Percentiles rank a stretch among this genome's conserved stretches.
phyloP scores from a whole-genome alignment of 2,113 vertebrate species.

The Grallaria varia region DNA sequence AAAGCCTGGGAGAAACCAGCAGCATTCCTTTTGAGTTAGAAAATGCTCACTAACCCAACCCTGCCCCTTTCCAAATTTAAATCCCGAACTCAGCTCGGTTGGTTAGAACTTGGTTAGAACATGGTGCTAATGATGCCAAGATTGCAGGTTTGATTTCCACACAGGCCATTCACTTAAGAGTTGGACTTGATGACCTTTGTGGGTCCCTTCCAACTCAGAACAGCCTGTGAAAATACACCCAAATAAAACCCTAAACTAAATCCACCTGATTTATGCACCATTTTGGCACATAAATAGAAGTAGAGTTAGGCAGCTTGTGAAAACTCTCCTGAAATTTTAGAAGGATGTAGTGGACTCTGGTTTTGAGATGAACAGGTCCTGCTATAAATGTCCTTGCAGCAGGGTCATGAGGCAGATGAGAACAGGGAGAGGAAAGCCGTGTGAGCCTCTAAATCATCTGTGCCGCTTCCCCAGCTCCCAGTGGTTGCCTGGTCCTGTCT shows the following conservation, averaged over 20 bases:
- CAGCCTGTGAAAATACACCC: background rate
- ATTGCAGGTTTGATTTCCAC: background rate
- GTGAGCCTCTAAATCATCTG: background rate
- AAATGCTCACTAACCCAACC: background rate
- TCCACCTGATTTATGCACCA: background rate
- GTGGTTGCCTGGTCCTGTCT: background rate
- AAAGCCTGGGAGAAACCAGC: background rate
- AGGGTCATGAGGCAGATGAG: background rate
- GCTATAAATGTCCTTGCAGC: background rate
- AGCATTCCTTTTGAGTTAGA: background rate
- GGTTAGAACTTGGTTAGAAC: background rate
- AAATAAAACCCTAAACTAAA: background rate
- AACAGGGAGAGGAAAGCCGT: background rate
- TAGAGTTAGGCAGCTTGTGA: background rate
- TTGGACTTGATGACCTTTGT: background rate
- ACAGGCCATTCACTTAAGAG: background rate
- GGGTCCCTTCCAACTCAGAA: background rate
- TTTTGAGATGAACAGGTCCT: background rate
- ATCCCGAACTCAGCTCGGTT: background rate
- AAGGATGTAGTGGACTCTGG: background rate
- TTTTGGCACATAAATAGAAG: background rate
- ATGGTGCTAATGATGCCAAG: background rate
- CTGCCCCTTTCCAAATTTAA: background rate
- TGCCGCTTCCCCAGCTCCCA: background rate
- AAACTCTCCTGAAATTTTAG: background rate